Conservation (phyloP, 2,797 vertebrate genomes). For the Oryzias sinensis region DNA sequence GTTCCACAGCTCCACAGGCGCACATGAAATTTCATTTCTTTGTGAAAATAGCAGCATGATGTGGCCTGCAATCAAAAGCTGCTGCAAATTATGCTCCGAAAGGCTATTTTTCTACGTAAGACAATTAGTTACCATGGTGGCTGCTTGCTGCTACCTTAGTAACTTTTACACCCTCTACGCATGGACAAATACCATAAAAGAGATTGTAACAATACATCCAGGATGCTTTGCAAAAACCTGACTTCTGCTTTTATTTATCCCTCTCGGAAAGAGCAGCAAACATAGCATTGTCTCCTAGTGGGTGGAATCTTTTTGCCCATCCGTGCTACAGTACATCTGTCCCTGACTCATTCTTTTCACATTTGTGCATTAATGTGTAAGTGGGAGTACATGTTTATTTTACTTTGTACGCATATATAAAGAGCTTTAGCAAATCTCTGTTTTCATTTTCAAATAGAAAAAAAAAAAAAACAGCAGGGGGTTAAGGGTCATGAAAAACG, state of each 20-base stretch:
- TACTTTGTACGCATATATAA: background rate
- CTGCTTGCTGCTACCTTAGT: conserved; percentile 23
- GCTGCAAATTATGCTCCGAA: background rate
- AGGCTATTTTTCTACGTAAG: background rate
- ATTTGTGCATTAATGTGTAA: conserved; percentile 1
- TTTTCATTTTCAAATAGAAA: background rate
- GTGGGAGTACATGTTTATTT: background rate
- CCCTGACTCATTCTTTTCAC: background rate
- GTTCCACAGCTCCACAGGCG: conserved; percentile 2
- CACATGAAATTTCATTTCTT: background rate
- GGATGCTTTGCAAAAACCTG: conserved; percentile 2
- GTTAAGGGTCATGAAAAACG: background rate
- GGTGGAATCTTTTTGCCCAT: background rate
- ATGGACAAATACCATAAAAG: conserved; percentile 57
- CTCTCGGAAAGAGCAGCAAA: conserved; percentile 43
- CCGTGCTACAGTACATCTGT: background rate
- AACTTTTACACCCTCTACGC: conserved; percentile 7
- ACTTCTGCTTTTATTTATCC: conserved; percentile 23
- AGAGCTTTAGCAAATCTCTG: background rate
- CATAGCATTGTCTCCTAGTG: conserved; percentile 36
- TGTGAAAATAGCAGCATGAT: conserved; percentile 1
- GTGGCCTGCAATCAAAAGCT: conserved; percentile 1
- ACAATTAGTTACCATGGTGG: background rate
- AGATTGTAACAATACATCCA: conserved; percentile 12
- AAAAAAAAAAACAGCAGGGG: background rate